These are phyloP conservation scores for Galleria mellonella DNA, from an alignment of 1,140 invertebrate species.

Conservation along the genomic window DNA sequence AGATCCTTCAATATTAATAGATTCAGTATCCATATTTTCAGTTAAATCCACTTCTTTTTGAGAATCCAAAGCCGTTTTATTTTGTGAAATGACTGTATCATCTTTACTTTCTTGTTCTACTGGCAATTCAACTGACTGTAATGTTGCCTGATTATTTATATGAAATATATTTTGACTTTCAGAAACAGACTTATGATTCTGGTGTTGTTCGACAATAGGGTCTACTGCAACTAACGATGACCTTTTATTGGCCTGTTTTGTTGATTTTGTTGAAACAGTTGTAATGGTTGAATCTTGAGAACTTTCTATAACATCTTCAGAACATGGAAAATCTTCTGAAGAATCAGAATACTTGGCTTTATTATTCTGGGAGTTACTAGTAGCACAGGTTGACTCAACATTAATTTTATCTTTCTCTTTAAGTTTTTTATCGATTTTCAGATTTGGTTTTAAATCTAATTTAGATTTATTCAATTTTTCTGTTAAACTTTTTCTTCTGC, in stretches of 20 bases:
- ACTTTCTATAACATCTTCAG: constrained; percentile 70
- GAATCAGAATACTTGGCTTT: constrained; percentile 5
- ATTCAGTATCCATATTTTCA: constrained; percentile 52
- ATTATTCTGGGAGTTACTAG: constrained; percentile 10
- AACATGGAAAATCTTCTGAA: constrained; percentile 25
- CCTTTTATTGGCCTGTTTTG: constrained; percentile 32
- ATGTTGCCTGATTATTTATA: neutral
- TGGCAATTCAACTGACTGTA: neutral
- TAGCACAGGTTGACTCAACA: constrained; percentile 2
- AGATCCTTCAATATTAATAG: constrained; percentile 10
- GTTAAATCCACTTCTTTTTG: constrained; percentile 33
- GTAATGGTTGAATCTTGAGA: constrained; percentile 67
- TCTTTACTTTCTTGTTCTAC: constrained; percentile 24
- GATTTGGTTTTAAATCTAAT: constrained; percentile 14
- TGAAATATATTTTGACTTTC: constrained; percentile 4
- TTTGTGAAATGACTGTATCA: constrained; percentile 38
- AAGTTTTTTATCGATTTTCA: constrained; percentile 15
- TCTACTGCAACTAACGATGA: constrained; percentile 26
- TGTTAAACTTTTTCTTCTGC: constrained; percentile 27
- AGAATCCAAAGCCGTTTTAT: constrained; percentile 33
- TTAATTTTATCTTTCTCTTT: constrained; percentile 23
- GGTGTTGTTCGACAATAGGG: neutral
- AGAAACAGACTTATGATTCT: neutral
- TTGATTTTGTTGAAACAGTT: constrained; percentile 44
- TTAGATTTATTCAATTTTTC: constrained; percentile 37